phyloP scores from a whole-genome alignment of 2,888 invertebrate genomes.

The Linnaemya vulpina region DNA sequence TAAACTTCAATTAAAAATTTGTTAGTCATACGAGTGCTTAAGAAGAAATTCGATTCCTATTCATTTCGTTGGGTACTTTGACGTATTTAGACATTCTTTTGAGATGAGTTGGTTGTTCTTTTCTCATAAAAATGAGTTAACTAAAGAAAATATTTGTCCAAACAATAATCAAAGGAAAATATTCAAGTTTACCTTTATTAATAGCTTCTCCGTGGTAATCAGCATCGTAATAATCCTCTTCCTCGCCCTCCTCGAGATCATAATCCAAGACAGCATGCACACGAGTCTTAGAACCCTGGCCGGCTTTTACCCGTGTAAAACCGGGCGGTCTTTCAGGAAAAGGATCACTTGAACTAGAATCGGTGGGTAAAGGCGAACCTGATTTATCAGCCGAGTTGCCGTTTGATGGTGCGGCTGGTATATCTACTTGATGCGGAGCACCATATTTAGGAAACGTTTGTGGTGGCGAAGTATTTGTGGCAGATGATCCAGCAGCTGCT shows the following conservation, averaged over 20 bases:
- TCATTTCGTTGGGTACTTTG: slow-evolving; percentile 21
- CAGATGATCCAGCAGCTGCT: slow-evolving; percentile 67
- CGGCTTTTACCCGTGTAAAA: slow-evolving; percentile 87
- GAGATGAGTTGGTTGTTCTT: slow-evolving; percentile 35
- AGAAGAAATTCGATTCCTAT: background rate
- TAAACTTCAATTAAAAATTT: background rate
- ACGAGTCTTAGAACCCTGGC: slow-evolving; percentile 84
- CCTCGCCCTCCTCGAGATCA: slow-evolving; percentile 82
- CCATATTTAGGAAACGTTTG: slow-evolving; percentile 48
- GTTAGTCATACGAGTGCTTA: slow-evolving; percentile 29
- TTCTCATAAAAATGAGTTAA: slow-evolving; percentile 9
- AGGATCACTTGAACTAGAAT: slow-evolving; percentile 73
- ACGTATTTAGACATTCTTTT: slow-evolving; percentile 41
- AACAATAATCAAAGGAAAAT: no score
- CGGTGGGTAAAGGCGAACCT: slow-evolving; percentile 55
- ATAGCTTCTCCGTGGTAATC: slow-evolving; percentile 76
- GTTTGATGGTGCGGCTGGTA: slow-evolving; percentile 63
- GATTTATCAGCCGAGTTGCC: slow-evolving; percentile 71
- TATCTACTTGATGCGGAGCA: slow-evolving; percentile 61
- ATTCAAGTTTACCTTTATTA: slow-evolving; percentile 73
- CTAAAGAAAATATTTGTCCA: background rate
- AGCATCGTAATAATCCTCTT: slow-evolving; percentile 81
- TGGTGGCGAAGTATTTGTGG: slow-evolving; percentile 65
- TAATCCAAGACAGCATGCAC: slow-evolving; percentile 83
- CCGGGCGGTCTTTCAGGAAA: slow-evolving; percentile 86